A percentile compares a stretch with the other conserved stretches of the same genome.
Evolutionary conservation across 2,113 vertebrate genomes (phyloP).

Genomic region (Physeter macrocephalus): DNA sequence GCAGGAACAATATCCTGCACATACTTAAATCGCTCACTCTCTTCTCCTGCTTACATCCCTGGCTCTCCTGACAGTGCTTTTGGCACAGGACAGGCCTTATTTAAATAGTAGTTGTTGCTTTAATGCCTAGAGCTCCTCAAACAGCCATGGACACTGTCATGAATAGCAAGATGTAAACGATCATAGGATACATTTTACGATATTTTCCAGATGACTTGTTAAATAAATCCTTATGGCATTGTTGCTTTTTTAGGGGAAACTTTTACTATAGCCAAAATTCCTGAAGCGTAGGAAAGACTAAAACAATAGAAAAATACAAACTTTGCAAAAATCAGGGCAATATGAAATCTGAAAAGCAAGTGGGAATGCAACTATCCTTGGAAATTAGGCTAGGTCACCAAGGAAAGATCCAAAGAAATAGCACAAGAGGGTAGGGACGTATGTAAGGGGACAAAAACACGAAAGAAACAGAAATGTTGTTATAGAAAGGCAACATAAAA

Average conservation of each 20-base stretch:
- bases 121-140: neutral
- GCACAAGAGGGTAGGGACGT: constrained; percentile 36
- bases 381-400: constrained; percentile 68
- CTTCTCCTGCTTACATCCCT: neutral
- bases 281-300: neutral
- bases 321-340: constrained; percentile 57
- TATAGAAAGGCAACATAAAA: neutral
- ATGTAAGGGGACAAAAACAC: neutral
- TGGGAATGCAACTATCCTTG: constrained; percentile 61
- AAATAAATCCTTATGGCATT: neutral
- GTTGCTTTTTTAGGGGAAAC: neutral
- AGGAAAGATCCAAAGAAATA: constrained; percentile 55
- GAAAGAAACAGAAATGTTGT: constrained; percentile 12
- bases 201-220: neutral
- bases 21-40: neutral
- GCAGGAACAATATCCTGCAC: neutral
- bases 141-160: neutral
- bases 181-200: neutral
- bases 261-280: neutral
- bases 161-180: neutral
- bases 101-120: neutral
- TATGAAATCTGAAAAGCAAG: constrained; percentile 50
- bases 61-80: neutral
- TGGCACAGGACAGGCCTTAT: neutral
- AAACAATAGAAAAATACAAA: constrained; percentile 59